phyloP scores from a whole-genome alignment of 2,888 invertebrate genomes.

The Phalangium opilio region DNA sequence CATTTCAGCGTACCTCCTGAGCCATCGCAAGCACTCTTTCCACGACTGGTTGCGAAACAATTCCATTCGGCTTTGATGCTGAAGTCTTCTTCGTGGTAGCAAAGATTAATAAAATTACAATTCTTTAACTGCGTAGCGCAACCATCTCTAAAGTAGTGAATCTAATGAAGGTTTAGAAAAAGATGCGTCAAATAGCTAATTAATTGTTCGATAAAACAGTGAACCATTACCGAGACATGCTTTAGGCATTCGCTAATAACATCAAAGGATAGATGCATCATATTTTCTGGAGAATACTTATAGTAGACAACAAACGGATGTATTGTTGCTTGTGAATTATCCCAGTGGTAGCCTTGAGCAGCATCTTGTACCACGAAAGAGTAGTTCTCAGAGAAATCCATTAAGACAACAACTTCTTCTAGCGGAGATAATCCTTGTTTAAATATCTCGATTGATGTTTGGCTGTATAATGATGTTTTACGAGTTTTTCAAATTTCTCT shows the following conservation, averaged over 20 bases:
- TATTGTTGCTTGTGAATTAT: slow-evolving; percentile 18
- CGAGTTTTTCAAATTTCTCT: no score
- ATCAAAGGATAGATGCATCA: neutral
- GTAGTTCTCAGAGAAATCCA: slow-evolving; percentile 23
- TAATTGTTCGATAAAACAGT: slow-evolving; percentile 10
- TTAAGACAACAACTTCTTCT: slow-evolving; percentile 9
- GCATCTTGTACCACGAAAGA: slow-evolving; percentile 20
- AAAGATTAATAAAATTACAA: slow-evolving; percentile 18
- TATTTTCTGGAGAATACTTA: neutral
- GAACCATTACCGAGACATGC: slow-evolving; percentile 18
- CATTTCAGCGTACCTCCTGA: slow-evolving; percentile 20
- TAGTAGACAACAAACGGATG: slow-evolving; percentile 11
- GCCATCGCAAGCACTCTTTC: slow-evolving; percentile 22
- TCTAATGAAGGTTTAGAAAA: slow-evolving; percentile 5
- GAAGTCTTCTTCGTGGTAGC: slow-evolving; percentile 19
- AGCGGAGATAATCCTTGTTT: neutral
- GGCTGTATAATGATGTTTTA: no score
- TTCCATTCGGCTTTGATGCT: slow-evolving; percentile 21
- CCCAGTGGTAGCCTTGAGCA: slow-evolving; percentile 21
- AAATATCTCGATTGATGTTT: no score
- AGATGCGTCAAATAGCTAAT: slow-evolving; percentile 4
- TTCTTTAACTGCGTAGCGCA: slow-evolving; percentile 22
- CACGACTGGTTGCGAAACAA: slow-evolving; percentile 21
- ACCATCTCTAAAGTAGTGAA: slow-evolving; percentile 21
- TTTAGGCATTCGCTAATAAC: slow-evolving; percentile 14